These are phyloP conservation scores for Gymnarchus niloticus DNA, from an alignment of 2,113 vertebrate genomes.

Conservation along the genomic window DNA sequence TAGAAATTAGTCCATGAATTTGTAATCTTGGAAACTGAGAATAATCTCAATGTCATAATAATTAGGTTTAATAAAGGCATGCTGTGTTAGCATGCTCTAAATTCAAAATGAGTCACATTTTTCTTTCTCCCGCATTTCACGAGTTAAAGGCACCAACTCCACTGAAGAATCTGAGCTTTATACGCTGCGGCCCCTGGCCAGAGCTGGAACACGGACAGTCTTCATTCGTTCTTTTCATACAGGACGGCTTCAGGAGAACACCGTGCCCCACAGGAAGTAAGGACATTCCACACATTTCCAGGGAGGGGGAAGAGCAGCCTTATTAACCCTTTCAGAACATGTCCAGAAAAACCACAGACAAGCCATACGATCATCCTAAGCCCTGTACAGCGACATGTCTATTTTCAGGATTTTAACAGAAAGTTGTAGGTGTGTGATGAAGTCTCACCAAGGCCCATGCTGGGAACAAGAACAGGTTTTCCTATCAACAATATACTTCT, in stretches of 20 bases:
- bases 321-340: conserved; percentile 37
- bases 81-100: neutral
- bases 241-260: conserved; percentile 30
- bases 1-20: neutral
- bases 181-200: neutral
- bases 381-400: neutral
- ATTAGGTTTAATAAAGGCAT: neutral
- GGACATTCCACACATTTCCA: conserved; percentile 65
- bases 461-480: conserved; percentile 9
- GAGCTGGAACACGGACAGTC: neutral
- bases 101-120: neutral
- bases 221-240: conserved; percentile 18
- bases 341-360: conserved; percentile 31
- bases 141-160: neutral
- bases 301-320: conserved; percentile 39
- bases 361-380: neutral
- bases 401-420: neutral
- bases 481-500: neutral
- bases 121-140: neutral
- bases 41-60: neutral
- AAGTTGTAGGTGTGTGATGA: neutral
- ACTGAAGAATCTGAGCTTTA: conserved; percentile 3
- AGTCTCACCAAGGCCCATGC: neutral
- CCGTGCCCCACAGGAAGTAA: conserved; percentile 64
- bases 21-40: neutral